These are phyloP conservation scores for Nothocercus nigrocapillus DNA, from an alignment of 2,113 vertebrate species.

Conservation along the genomic window DNA sequence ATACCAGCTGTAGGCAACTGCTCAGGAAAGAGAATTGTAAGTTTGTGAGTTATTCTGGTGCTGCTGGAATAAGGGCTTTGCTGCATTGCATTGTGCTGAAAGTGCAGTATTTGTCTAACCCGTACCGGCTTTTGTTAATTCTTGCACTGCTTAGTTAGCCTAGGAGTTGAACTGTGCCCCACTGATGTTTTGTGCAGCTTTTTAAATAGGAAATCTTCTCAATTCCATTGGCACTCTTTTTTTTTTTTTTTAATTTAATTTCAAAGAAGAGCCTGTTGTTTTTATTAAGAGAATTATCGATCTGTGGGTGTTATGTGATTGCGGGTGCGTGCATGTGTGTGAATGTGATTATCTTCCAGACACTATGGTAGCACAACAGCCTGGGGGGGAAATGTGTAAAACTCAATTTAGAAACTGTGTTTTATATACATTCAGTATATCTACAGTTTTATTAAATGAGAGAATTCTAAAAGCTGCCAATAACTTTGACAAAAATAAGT, in stretches of 20 bases:
- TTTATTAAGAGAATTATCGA: not conserved
- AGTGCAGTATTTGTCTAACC: not conserved
- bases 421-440: not conserved
- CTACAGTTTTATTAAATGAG: not conserved
- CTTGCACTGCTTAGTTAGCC: not conserved
- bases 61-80: not conserved
- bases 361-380: not conserved
- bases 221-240: not conserved
- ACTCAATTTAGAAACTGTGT: not conserved
- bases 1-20: not conserved
- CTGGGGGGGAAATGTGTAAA: not conserved
- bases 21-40: not conserved
- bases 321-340: not conserved
- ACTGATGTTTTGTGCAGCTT: not conserved
- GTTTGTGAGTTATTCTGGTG: not conserved
- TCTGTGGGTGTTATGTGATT: not conserved
- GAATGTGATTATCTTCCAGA: not conserved
- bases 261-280: not conserved
- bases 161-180: not conserved
- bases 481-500: not conserved
- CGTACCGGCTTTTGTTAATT: constrained; percentile 12
- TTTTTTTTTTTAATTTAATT: not conserved
- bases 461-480: not conserved
- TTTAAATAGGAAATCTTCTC: not conserved
- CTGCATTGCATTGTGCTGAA: not conserved